Percentiles rank a stretch among this genome's conserved stretches.
These are phyloP conservation scores for Aramus guarauna DNA, from an alignment of 2,113 vertebrate genomes.

Conservation along the genomic window DNA sequence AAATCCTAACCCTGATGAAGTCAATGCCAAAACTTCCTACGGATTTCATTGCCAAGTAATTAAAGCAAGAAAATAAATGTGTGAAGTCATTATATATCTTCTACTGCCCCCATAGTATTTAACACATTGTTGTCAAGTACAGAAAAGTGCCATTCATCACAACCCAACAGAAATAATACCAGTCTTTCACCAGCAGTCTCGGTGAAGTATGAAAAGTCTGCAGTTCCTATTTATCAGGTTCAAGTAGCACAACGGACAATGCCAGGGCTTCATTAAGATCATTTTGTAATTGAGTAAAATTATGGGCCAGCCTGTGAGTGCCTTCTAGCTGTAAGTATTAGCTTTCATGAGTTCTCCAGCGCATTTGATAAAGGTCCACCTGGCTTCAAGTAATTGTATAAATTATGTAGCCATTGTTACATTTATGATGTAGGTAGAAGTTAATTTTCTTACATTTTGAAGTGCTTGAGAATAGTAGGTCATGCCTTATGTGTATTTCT, in stretches of 20 bases:
- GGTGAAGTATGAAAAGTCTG: background rate
- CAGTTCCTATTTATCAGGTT: background rate
- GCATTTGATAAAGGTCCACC: background rate
- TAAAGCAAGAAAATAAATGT: background rate
- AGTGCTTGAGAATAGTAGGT: background rate
- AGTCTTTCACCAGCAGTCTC: background rate
- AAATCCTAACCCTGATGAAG: background rate
- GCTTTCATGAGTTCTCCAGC: background rate
- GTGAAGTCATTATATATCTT: background rate
- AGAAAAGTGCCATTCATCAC: background rate
- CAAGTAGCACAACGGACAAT: background rate
- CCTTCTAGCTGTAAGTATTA: background rate
- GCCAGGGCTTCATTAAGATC: background rate
- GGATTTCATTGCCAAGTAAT: background rate
- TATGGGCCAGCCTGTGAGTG: background rate
- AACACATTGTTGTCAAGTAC: background rate
- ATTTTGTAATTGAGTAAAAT: background rate
- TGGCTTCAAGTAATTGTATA: background rate
- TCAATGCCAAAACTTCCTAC: background rate
- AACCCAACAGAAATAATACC: background rate
- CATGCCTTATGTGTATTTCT: background rate
- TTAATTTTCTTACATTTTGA: background rate
- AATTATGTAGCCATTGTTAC: background rate
- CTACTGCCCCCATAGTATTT: background rate
- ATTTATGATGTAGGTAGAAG: background rate